Percentiles rank a stretch among this genome's conserved stretches.
These are phyloP conservation scores for Helicoverpa assulta DNA, from an alignment of 2,888 invertebrate genomes.

Conservation along the genomic window DNA sequence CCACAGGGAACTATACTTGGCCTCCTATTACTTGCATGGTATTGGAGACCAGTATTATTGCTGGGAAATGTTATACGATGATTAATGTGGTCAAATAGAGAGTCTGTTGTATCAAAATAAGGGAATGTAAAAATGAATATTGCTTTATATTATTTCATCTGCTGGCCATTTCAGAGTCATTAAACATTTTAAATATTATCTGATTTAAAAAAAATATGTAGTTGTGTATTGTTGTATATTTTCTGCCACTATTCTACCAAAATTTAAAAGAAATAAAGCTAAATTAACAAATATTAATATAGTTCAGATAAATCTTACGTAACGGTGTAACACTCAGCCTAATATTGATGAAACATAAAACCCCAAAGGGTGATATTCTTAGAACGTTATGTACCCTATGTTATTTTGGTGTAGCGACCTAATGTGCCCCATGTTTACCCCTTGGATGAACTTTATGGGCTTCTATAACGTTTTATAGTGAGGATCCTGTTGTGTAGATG, in stretches of 20 bases:
- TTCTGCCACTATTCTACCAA: too few species aligned
- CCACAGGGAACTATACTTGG: constrained; percentile 13
- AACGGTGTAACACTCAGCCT: constrained; percentile 45
- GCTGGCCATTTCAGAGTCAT: too few species aligned
- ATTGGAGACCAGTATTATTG: too few species aligned
- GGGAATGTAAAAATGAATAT: too few species aligned
- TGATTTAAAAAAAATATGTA: too few species aligned
- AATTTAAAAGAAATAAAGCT: too few species aligned
- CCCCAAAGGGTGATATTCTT: constrained; percentile 63
- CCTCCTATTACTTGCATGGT: not conserved
- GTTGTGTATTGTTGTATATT: too few species aligned
- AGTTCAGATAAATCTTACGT: not conserved
- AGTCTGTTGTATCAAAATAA: too few species aligned
- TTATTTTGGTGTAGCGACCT: constrained; percentile 64
- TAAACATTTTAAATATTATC: too few species aligned
- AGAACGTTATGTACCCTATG: constrained; percentile 62
- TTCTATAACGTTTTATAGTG: constrained; percentile 56
- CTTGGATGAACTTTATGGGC: constrained; percentile 50
- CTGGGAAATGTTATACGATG: not conserved
- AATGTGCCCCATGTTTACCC: constrained; percentile 62
- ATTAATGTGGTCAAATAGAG: not conserved
- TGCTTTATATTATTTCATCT: too few species aligned
- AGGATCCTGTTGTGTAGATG: constrained; percentile 39
- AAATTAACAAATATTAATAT: too few species aligned
- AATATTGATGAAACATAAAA: constrained; percentile 61